Base-by-base conservation (phyloP, 64 coral and sea anemone genomes). In the Platygyra sinensis region DNA sequence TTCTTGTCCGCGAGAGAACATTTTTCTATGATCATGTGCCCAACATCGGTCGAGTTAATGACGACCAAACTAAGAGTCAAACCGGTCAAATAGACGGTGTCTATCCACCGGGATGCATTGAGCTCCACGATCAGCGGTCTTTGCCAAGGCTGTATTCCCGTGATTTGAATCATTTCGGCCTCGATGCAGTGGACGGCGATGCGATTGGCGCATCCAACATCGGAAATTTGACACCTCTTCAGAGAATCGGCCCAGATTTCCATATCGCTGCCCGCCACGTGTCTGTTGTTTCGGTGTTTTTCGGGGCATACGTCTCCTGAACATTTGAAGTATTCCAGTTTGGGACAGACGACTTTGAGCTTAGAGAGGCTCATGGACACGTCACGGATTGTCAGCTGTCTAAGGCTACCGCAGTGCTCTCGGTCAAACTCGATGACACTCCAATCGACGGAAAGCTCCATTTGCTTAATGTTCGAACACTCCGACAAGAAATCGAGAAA, bases 331-430 rank as follows among this genome's bases (percentile, higher is more conserved):
- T 82, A 46, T 60, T 91, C 79, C 1, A 91, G 79, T 16, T 69
- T 83, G 10, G 89, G 89, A 20, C 89, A 91, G 38, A 83, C 89
- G 20, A 91, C 39, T 74, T 75, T 91, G 31, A 91, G 65, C 80
- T 60, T 71, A 8, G 3, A 73, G 28, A 91, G 77, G 30, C 36
- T 54, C 78, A 91, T 74, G 16, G 52, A 25, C 16, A 73, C 77
- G 24, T 75, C 89, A 62, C 79, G 67, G 22, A 91, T 83, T 29
- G 60, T 91, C 3, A 91, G 52, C 57, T 91, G 71, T 62, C 10
- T 73, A 13, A 91, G 73, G 19, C 59, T 62, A 46, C 67, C 52
- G 52, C 89, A 83, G 27, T 91, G 50, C 11, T 91, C n/a, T 38
- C 51, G 62, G 31, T 19, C 27, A 9, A 91, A 52, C 51, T 82